These are phyloP conservation scores for Oligia fasciuncula DNA, from an alignment of 2,888 invertebrate genomes.

Conservation along the genomic window DNA sequence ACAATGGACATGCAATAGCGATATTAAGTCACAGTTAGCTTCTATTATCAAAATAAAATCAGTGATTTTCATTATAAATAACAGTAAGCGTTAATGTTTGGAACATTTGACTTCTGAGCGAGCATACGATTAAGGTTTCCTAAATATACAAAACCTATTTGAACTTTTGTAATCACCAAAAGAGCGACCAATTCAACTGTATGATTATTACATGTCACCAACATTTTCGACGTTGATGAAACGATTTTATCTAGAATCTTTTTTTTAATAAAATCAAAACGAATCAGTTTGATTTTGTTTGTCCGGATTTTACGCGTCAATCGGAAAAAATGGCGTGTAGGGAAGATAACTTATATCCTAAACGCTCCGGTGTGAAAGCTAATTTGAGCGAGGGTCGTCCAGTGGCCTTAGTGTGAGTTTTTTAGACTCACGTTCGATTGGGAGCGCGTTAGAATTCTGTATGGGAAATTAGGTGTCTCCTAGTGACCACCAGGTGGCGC, in stretches of 20 bases:
- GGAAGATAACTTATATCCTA: neutral
- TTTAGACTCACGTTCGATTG: too few relatives aligned
- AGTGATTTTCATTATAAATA: slow-evolving; percentile 58
- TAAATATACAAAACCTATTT: neutral
- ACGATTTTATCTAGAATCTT: neutral
- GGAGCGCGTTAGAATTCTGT: too few relatives aligned
- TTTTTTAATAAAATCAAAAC: neutral
- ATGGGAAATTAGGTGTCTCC: too few relatives aligned
- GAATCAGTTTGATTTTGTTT: neutral
- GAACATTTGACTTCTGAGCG: slow-evolving; percentile 4
- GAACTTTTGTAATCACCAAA: neutral
- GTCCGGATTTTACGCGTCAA: neutral
- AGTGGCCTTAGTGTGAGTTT: too few relatives aligned
- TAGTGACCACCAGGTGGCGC: too few relatives aligned
- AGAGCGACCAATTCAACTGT: neutral
- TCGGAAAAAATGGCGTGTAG: neutral
- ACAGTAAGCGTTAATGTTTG: slow-evolving; percentile 38
- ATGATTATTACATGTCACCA: neutral
- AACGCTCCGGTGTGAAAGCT: neutral
- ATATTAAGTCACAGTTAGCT: slow-evolving; percentile 65
- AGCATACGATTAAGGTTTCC: neutral
- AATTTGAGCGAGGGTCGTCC: neutral
- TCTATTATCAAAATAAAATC: slow-evolving; percentile 62
- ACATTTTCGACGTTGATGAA: too few relatives aligned
- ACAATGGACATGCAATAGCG: slow-evolving; percentile 69